phyloP scores from a whole-genome alignment of 2,113 vertebrate genomes.

The Phocoena sinus region DNA sequence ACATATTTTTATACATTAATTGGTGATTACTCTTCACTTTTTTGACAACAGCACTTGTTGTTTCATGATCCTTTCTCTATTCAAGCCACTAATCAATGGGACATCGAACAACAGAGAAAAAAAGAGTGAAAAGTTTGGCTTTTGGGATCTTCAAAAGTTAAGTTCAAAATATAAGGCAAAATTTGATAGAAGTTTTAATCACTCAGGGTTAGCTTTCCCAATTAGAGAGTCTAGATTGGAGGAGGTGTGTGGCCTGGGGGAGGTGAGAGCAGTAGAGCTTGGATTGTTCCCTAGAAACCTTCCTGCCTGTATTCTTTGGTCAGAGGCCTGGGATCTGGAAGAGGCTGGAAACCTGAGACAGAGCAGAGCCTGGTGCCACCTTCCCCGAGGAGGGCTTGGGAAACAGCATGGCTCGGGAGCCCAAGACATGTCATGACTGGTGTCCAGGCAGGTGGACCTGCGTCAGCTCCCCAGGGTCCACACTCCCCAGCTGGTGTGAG shows the following conservation, averaged over 20 bases:
- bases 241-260: rapidly evolving
- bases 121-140: not conserved
- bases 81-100: conserved; percentile 7
- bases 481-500: rapidly evolving
- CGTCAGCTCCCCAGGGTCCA: rapidly evolving
- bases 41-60: not conserved
- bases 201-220: not conserved
- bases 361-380: not conserved
- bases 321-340: not conserved
- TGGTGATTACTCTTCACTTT: not conserved
- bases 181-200: not conserved
- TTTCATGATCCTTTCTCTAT: not conserved
- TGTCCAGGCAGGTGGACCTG: not conserved
- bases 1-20: conserved; percentile 37
- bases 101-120: not conserved
- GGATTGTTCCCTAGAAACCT: not conserved
- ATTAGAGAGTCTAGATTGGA: not conserved
- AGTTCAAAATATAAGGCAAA: not conserved
- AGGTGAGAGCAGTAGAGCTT: not conserved
- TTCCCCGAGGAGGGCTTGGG: not conserved
- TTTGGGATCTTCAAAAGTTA: not conserved
- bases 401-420: not conserved
- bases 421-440: not conserved
- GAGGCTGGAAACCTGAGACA: not conserved
- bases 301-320: not conserved